These are phyloP conservation scores for Rhaphigaster nebulosa DNA, from an alignment of 2,888 invertebrate species.

Conservation along the genomic window DNA sequence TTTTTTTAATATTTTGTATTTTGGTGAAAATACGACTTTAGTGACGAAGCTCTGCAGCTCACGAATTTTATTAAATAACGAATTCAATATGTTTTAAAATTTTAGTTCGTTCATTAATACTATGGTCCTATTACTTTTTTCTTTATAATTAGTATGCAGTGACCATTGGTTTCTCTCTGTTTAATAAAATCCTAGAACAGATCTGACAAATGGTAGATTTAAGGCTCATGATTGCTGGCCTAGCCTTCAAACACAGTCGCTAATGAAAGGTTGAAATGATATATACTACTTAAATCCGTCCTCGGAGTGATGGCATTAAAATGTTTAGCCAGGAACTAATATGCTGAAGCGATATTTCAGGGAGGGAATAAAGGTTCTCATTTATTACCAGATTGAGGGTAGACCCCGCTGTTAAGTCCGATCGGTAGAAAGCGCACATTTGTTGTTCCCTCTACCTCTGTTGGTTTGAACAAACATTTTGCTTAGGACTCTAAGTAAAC, in stretches of 20 bases:
- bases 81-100: too few species aligned
- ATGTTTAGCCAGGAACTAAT: not conserved
- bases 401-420: not conserved
- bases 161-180: too few species aligned
- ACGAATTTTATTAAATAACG: too few species aligned
- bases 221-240: too few species aligned
- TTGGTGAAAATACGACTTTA: too few species aligned
- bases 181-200: too few species aligned
- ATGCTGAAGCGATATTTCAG: not conserved
- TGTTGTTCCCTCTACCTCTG: not conserved
- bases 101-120: too few species aligned
- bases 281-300: not conserved
- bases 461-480: not conserved
- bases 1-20: too few species aligned
- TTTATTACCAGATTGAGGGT: not conserved
- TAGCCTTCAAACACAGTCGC: not conserved
- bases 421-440: not conserved
- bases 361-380: not conserved
- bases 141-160: too few species aligned
- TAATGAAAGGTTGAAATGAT: not conserved
- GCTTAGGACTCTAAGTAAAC: not conserved
- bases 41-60: too few species aligned
- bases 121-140: too few species aligned
- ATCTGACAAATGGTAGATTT: too few species aligned
- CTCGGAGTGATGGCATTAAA: not conserved